Evolutionary conservation across 2,113 vertebrate genomes (phyloP).

Genomic region (Ranitomeya imitator): DNA sequence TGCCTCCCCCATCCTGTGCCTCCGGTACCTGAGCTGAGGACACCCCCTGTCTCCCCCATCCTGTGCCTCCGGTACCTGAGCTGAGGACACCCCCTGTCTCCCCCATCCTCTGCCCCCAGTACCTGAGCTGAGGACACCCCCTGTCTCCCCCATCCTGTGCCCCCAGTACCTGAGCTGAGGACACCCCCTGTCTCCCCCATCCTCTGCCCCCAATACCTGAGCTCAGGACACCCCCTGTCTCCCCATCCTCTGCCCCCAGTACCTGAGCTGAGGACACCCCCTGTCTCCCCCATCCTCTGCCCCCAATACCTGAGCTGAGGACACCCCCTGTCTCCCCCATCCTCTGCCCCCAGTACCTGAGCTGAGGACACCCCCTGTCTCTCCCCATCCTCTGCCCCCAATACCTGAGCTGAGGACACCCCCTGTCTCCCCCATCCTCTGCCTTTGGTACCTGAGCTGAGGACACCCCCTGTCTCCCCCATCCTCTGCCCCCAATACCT

Average conservation of each 20-base stretch:
- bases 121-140: slow-evolving; percentile 70
- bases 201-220: slow-evolving; percentile 65
- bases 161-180: slow-evolving; percentile 72
- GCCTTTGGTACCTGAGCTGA: not conserved
- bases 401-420: slow-evolving; percentile 61
- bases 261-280: slow-evolving; percentile 71
- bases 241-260: slow-evolving; percentile 44
- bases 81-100: slow-evolving; percentile 69
- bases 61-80: slow-evolving; percentile 60
- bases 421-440: not conserved
- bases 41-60: slow-evolving; percentile 62
- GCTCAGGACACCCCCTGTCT: slow-evolving; percentile 71
- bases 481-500: slow-evolving; percentile 64
- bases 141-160: slow-evolving; percentile 58
- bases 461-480: not conserved
- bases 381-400: slow-evolving; percentile 45
- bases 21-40: slow-evolving; percentile 73
- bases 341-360: slow-evolving; percentile 65
- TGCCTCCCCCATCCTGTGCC: not conserved
- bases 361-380: slow-evolving; percentile 71
- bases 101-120: not conserved
- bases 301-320: too few relatives aligned
- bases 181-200: slow-evolving; percentile 69
- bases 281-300: slow-evolving; percentile 35
- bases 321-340: not conserved